phyloP scores from a whole-genome alignment of 2,113 vertebrate species.

The Xenopus laevis region DNA sequence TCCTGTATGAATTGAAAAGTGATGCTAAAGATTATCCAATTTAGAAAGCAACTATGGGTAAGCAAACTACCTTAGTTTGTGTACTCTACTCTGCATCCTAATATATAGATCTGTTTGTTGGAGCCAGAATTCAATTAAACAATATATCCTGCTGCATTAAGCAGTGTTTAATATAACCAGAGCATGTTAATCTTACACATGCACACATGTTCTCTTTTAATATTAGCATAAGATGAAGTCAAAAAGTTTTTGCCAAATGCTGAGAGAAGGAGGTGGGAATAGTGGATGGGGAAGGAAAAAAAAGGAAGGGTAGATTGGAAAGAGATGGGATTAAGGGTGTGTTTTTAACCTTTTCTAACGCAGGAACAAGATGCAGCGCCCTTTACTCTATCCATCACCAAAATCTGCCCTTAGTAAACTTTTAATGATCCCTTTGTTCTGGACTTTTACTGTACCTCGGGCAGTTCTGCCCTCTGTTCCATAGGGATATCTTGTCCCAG shows the following conservation, averaged over 20 bases:
- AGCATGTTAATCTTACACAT: no score
- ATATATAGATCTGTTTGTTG: no score
- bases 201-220: no score
- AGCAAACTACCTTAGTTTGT: no score
- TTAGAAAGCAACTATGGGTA: no score
- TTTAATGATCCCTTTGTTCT: neutral
- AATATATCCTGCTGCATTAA: no score
- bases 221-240: no score
- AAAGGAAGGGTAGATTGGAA: constrained; percentile 23
- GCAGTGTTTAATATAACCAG: no score
- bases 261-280: neutral
- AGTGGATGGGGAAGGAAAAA: constrained; percentile 20
- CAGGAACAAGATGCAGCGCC: constrained; percentile 30
- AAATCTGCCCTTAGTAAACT: no score
- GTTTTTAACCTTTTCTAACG: constrained; percentile 39
- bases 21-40: no score
- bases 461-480: constrained; percentile 92
- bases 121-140: no score
- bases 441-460: constrained; percentile 70
- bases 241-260: constrained; percentile 5
- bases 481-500: constrained; percentile 91
- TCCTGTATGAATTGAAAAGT: constrained; percentile 63
- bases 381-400: neutral
- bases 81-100: no score
- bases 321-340: constrained; percentile 19